Percentiles rank a stretch among this genome's conserved stretches.
Conservation (phyloP, 92 coral and sea anemone species). For the Montipora capitata region DNA sequence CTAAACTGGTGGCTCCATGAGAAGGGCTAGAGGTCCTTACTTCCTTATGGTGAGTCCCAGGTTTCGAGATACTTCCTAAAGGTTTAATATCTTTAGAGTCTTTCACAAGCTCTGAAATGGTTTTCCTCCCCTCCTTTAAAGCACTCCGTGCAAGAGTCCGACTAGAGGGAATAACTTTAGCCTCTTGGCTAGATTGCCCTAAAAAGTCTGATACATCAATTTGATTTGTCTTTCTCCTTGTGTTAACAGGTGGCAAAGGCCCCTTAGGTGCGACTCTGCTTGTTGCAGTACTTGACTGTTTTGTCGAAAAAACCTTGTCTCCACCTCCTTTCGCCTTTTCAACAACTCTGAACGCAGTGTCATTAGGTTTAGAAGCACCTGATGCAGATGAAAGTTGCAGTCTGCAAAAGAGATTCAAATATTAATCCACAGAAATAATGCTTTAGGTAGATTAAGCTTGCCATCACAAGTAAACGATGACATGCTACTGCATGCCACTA, state of each 20-base stretch:
- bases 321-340: constrained; percentile 33
- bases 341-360: constrained; percentile 51
- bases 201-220: constrained; percentile 99
- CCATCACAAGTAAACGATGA: too few species aligned
- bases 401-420: constrained; percentile 1
- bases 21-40: constrained; percentile 79
- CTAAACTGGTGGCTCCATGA: constrained; percentile 61
- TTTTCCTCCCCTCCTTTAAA: constrained; percentile 83
- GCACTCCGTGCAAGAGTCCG: constrained; percentile 90
- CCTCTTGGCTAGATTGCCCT: constrained; percentile 82
- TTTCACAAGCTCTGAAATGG: constrained; percentile 87
- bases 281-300: constrained; percentile 49
- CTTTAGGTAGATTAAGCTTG: too few species aligned
- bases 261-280: constrained; percentile 67
- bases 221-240: constrained; percentile 86
- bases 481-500: too few species aligned
- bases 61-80: constrained; percentile 90
- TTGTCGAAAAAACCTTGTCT: constrained; percentile 43
- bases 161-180: constrained; percentile 82
- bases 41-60: constrained; percentile 74
- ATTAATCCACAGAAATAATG: background rate
- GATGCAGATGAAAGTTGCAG: constrained; percentile 45
- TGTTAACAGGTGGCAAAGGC: constrained; percentile 94
- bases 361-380: constrained; percentile 30
- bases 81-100: constrained; percentile 95